Conservation (phyloP, 2,113 vertebrate species). For the Acrocephalus kingi region DNA sequence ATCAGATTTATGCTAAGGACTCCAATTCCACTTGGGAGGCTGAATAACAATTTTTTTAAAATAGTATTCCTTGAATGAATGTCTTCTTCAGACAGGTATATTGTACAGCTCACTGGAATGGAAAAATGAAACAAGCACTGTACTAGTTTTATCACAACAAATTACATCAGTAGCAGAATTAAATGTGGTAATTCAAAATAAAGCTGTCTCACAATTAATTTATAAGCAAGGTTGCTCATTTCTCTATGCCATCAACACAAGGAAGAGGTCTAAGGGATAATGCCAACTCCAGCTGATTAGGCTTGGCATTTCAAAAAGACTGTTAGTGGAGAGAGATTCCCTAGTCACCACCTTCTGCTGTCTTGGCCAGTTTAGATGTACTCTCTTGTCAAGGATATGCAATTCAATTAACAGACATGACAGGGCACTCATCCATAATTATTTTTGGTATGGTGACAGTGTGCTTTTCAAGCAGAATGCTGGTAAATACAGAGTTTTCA, state of each 20-base stretch:
- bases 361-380: neutral
- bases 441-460: neutral
- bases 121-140: constrained; percentile 58
- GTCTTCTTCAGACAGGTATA: constrained; percentile 51
- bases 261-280: neutral
- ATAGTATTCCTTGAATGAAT: constrained; percentile 31
- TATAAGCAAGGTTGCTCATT: constrained; percentile 54
- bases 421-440: neutral
- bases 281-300: constrained; percentile 38
- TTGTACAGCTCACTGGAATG: constrained; percentile 18
- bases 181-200: constrained; percentile 67
- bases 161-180: constrained; percentile 68
- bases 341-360: neutral
- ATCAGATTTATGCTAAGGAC: constrained; percentile 7
- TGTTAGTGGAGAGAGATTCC: constrained; percentile 8
- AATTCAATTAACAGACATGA: constrained; percentile 22
- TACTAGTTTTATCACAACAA: constrained; percentile 62
- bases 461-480: neutral
- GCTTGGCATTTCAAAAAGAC: constrained; percentile 47
- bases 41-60: constrained; percentile 11
- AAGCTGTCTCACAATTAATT: constrained; percentile 60
- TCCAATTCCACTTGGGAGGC: constrained; percentile 22
- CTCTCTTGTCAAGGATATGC: neutral
- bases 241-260: neutral
- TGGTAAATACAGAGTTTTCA: neutral